Evolutionary conservation across 2,797 vertebrate species (phyloP).

Genomic region (Manis javanica): DNA sequence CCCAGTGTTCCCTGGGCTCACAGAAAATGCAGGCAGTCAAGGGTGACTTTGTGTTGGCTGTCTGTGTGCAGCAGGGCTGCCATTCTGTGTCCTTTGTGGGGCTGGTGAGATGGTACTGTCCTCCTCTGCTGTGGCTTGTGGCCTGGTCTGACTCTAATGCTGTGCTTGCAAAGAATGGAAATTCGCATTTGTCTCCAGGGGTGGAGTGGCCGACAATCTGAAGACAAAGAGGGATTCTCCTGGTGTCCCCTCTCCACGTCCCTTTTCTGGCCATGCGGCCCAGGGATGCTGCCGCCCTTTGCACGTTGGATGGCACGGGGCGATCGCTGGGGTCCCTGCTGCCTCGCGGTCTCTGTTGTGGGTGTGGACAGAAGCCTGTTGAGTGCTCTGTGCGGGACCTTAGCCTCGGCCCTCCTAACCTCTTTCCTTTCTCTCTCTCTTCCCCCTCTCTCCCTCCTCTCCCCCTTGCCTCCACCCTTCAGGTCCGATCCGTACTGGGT

Average conservation of each 20-base stretch:
- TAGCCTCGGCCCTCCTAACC: slow-evolving; percentile 80
- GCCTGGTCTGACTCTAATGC: neutral
- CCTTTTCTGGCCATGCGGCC: accelerated
- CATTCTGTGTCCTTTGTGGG: neutral
- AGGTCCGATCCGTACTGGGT: slow-evolving; percentile 95
- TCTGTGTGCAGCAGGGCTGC: neutral
- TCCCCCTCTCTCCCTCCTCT: slow-evolving; percentile 68
- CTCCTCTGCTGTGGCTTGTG: neutral
- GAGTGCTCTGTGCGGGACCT: slow-evolving; percentile 67
- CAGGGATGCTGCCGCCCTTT: neutral
- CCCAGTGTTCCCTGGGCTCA: neutral
- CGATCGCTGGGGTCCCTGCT: neutral
- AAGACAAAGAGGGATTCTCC: neutral
- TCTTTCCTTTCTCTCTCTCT: slow-evolving; percentile 80
- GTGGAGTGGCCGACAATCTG: neutral
- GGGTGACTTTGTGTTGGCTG: neutral
- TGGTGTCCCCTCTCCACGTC: neutral
- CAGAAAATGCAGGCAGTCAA: accelerated
- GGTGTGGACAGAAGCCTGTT: slow-evolving; percentile 68
- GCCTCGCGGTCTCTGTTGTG: neutral
- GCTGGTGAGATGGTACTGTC: accelerated
- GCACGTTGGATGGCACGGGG: neutral
- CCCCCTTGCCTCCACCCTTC: slow-evolving; percentile 75
- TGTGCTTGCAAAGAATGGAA: neutral
- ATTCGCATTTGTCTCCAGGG: neutral